A percentile compares a stretch with the other conserved stretches of the same genome.
phyloP scores from a whole-genome alignment of 2,888 invertebrate species.

The Rotaria sp. region DNA sequence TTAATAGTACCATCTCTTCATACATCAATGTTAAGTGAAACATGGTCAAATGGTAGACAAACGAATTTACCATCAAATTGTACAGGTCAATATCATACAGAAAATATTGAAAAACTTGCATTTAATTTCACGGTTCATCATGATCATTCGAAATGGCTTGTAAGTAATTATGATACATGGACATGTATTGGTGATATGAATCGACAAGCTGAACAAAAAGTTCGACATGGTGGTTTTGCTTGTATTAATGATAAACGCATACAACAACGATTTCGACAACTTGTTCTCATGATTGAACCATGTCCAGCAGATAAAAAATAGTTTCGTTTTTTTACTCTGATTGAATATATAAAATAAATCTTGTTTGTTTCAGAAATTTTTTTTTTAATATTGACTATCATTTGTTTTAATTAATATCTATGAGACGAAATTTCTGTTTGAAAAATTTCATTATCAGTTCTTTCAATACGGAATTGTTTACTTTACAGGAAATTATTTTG shows the following conservation, averaged over 20 bases:
- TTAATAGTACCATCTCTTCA: background rate
- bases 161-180: conserved; percentile 7
- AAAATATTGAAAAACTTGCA: conserved; percentile 19
- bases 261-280: conserved; percentile 10
- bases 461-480: no score
- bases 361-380: background rate
- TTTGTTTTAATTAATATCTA: no score
- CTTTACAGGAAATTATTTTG: no score
- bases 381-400: no score
- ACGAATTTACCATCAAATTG: conserved; percentile 7
- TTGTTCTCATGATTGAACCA: background rate
- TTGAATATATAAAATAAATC: background rate
- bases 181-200: conserved; percentile 40
- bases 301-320: background rate
- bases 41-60: conserved; percentile 18
- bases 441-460: no score
- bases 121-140: conserved; percentile 28
- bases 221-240: conserved; percentile 34
- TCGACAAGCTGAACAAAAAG: conserved; percentile 33
- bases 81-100: conserved; percentile 15
- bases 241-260: conserved; percentile 20
- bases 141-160: conserved; percentile 39
- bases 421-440: no score
- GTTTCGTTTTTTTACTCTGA: background rate
- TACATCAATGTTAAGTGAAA: background rate